Conservation (phyloP, 2,888 invertebrate genomes). For the Empis livida region DNA sequence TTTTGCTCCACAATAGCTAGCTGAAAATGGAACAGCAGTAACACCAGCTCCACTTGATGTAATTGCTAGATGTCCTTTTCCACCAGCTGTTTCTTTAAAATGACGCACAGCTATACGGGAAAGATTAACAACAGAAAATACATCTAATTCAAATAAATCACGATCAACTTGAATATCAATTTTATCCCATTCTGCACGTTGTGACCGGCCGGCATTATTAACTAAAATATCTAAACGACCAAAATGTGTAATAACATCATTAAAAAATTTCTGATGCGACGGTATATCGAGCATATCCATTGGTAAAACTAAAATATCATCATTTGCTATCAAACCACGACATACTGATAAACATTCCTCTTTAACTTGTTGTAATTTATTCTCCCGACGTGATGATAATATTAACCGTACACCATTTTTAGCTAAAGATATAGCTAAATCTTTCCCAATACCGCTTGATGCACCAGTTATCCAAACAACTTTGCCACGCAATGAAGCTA, state of each 20-base stretch:
- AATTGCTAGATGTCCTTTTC: constrained; percentile 55
- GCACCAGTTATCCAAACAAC: constrained; percentile 78
- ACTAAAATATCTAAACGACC: constrained; percentile 62
- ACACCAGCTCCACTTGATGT: constrained; percentile 65
- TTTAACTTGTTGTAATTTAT: constrained; percentile 52
- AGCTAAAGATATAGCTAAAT: constrained; percentile 54
- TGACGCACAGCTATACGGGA: constrained; percentile 54
- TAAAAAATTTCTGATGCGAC: constrained; percentile 46
- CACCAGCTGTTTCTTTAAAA: constrained; percentile 35
- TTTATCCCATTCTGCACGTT: constrained; percentile 57
- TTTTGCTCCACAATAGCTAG: constrained; percentile 59
- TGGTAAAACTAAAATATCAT: constrained; percentile 53
- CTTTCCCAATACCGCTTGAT: constrained; percentile 71
- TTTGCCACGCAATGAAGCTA: constrained; percentile 46
- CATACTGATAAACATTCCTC: constrained; percentile 40
- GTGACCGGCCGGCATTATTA: constrained; percentile 71
- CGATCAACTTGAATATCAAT: constrained; percentile 58
- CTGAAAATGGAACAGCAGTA: constrained; percentile 50
- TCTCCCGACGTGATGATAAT: constrained; percentile 50
- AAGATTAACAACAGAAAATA: constrained; percentile 56
- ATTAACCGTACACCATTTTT: constrained; percentile 51
- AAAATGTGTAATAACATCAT: constrained; percentile 51
- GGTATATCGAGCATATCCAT: constrained; percentile 51
- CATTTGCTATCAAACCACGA: constrained; percentile 36
- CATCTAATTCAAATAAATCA: constrained; percentile 63